Conservation (phyloP, 2,888 invertebrate species). For the Oeneis ivallda region DNA sequence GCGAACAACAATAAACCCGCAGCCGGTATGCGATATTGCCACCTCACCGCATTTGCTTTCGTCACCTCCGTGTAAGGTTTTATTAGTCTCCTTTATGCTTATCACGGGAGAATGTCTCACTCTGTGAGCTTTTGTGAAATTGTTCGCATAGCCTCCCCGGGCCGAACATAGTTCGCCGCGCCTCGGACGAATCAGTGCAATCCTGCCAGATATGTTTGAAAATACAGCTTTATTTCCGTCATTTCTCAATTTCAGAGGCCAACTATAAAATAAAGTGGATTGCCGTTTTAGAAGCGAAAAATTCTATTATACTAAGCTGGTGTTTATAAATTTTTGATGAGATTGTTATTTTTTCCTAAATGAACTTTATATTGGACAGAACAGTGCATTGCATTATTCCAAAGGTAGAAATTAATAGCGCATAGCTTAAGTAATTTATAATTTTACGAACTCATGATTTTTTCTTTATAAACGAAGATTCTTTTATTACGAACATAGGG, state of each 20-base stretch:
- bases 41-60: constrained; percentile 55
- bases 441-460: too few relatives aligned
- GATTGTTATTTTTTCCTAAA: not conserved
- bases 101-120: constrained; percentile 70
- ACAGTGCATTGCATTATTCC: too few relatives aligned
- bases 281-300: not conserved
- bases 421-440: too few relatives aligned
- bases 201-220: constrained; percentile 53
- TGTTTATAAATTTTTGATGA: not conserved
- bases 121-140: constrained; percentile 71
- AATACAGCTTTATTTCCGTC: constrained; percentile 40
- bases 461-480: too few relatives aligned
- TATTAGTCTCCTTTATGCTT: constrained; percentile 68
- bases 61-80: constrained; percentile 65
- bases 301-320: not conserved
- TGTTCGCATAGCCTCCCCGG: constrained; percentile 65
- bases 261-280: constrained; percentile 16
- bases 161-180: constrained; percentile 63
- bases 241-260: constrained; percentile 37
- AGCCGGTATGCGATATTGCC: constrained; percentile 36
- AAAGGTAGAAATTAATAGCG: too few relatives aligned
- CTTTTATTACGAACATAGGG: too few relatives aligned
- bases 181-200: constrained; percentile 53
- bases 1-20: constrained; percentile 37
- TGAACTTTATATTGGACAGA: not conserved